These are phyloP conservation scores for Drosophila pachea DNA, from an alignment of 1,140 invertebrate species.

Conservation along the genomic window DNA sequence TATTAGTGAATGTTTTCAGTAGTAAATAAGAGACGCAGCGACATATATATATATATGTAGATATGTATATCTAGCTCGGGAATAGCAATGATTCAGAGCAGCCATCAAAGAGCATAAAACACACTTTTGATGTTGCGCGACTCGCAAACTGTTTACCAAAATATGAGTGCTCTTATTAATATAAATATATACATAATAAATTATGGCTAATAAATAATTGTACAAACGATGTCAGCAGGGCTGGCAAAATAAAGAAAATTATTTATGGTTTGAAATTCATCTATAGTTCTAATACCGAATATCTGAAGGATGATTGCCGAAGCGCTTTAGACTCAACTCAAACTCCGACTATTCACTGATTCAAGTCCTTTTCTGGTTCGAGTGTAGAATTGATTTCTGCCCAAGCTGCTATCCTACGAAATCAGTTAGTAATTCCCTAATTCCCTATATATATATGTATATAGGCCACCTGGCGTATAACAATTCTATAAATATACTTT, in stretches of 20 bases:
- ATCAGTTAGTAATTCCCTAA: too few relatives aligned
- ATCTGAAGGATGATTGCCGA: too few relatives aligned
- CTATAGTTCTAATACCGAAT: too few relatives aligned
- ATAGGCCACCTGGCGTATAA: too few relatives aligned
- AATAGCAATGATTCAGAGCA: constrained; percentile 10
- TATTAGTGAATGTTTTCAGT: constrained; percentile 17
- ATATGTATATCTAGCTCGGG: neutral
- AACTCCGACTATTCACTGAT: too few relatives aligned
- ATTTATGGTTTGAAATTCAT: too few relatives aligned
- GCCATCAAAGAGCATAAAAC: constrained; percentile 10
- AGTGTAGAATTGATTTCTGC: too few relatives aligned
- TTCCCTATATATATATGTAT: too few relatives aligned
- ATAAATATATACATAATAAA: constrained; percentile 16
- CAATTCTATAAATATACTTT: neutral
- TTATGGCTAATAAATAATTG: constrained; percentile 30
- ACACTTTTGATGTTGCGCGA: constrained; percentile 1
- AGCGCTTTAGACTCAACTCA: too few relatives aligned
- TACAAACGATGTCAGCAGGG: constrained; percentile 2
- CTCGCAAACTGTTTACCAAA: neutral
- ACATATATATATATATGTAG: neutral
- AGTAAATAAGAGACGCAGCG: constrained; percentile 23
- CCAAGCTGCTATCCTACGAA: too few relatives aligned
- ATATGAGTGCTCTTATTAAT: constrained; percentile 11
- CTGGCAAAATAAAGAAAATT: neutral
- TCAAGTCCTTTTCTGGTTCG: too few relatives aligned